A percentile compares a stretch with the other conserved stretches of the same genome.
Evolutionary conservation across 2,888 invertebrate genomes (phyloP).

Genomic region (Thecophora atra): DNA sequence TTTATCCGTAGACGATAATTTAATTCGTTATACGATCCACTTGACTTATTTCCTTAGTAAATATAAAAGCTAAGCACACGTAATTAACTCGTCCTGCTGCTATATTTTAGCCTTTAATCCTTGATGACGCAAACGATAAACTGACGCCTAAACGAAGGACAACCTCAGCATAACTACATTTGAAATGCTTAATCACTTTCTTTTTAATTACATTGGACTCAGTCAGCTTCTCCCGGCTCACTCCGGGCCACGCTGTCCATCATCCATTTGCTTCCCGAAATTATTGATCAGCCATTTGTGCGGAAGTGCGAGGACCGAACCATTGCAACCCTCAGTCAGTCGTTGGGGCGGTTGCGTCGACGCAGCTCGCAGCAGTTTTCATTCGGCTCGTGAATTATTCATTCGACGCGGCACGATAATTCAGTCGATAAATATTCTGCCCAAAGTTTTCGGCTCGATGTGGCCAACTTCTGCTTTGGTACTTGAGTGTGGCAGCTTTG

Average conservation of each 20-base stretch:
- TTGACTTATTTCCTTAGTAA: too few species aligned
- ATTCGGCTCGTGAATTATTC: slow-evolving; percentile 61
- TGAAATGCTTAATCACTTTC: too few species aligned
- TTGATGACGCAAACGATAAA: too few species aligned
- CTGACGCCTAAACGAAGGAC: too few species aligned
- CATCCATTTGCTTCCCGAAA: background rate
- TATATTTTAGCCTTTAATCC: too few species aligned
- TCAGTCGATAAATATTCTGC: slow-evolving; percentile 55
- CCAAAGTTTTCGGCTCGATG: slow-evolving; percentile 24
- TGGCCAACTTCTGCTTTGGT: slow-evolving; percentile 1
- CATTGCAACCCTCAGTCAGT: background rate
- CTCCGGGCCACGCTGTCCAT: background rate
- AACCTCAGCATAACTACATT: too few species aligned
- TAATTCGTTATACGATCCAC: too few species aligned
- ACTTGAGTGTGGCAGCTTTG: slow-evolving; percentile 3
- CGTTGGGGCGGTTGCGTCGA: background rate
- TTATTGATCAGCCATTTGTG: slow-evolving; percentile 14
- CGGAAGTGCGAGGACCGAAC: background rate
- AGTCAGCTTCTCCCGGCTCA: too few species aligned
- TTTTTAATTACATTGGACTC: too few species aligned
- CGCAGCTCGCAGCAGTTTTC: slow-evolving; percentile 46
- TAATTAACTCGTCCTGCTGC: too few species aligned
- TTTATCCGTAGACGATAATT: too few species aligned
- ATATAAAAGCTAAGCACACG: too few species aligned
- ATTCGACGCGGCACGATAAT: slow-evolving; percentile 59